Percentiles rank a stretch among this genome's conserved stretches.
Conservation (phyloP, 1,140 invertebrate species). For the Drosophila arawakana region DNA sequence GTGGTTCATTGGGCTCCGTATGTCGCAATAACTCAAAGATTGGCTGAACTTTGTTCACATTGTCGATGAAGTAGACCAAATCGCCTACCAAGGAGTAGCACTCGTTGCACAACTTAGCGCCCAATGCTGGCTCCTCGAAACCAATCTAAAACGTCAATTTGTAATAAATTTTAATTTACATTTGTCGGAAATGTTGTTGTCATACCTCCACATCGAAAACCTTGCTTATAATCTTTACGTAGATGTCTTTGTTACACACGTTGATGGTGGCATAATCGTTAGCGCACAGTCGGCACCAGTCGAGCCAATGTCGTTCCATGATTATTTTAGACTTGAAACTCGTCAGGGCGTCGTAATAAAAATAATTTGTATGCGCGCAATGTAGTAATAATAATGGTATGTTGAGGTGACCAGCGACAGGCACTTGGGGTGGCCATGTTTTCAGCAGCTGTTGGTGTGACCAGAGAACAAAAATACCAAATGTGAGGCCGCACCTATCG, state of each 20-base stretch:
- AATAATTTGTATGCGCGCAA: neutral
- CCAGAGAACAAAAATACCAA: neutral
- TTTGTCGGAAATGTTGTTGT: no score
- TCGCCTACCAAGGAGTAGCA: conserved; percentile 45
- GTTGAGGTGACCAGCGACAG: conserved; percentile 11
- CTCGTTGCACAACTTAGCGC: conserved; percentile 53
- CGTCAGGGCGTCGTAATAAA: neutral
- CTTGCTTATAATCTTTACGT: conserved; percentile 56
- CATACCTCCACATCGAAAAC: conserved; percentile 66
- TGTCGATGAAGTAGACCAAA: conserved; percentile 40
- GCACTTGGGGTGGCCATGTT: conserved; percentile 5
- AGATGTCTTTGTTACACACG: conserved; percentile 29
- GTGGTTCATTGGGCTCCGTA: conserved; percentile 34
- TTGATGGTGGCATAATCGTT: conserved; percentile 39
- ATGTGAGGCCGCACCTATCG: neutral
- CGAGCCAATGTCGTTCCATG: conserved; percentile 35
- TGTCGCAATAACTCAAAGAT: conserved; percentile 66
- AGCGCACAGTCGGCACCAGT: conserved; percentile 65
- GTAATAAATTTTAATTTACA: neutral
- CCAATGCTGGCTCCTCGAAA: conserved; percentile 54
- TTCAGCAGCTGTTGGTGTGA: conserved; percentile 40
- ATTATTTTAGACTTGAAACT: neutral
- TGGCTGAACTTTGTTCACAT: conserved; percentile 66
- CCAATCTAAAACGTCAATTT: conserved; percentile 44
- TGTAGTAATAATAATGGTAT: neutral